These are phyloP conservation scores for Syndactyla subalaris DNA, from an alignment of 2,797 vertebrate genomes.

Conservation along the genomic window DNA sequence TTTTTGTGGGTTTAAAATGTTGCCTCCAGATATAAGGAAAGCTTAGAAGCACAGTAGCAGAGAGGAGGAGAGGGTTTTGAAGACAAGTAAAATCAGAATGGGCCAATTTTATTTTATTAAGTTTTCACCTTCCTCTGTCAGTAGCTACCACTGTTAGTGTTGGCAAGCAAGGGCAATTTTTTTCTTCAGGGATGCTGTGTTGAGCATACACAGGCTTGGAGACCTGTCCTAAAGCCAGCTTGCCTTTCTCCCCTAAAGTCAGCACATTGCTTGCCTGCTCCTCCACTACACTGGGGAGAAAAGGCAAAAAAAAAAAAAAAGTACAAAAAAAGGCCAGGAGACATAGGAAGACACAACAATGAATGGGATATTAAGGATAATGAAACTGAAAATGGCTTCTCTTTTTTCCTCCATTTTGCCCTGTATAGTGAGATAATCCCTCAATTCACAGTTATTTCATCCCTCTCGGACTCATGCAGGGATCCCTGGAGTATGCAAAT, in stretches of 20 bases:
- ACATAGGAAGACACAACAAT: not conserved
- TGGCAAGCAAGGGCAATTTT: not conserved
- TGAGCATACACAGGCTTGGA: not conserved
- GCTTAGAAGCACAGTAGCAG: not conserved
- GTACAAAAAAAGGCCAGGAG: not conserved
- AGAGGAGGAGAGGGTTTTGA: not conserved
- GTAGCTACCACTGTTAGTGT: not conserved
- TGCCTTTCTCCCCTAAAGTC: not conserved
- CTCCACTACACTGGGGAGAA: not conserved
- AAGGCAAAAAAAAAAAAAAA: not conserved
- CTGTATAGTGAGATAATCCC: not conserved
- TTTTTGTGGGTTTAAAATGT: not conserved
- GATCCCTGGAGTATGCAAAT: not conserved
- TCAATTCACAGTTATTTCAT: not conserved
- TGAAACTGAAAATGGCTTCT: not conserved
- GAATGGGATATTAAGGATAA: not conserved
- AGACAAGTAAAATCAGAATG: not conserved
- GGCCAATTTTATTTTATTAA: not conserved
- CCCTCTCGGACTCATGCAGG: not conserved
- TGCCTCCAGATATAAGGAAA: not conserved
- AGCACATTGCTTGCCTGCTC: not conserved
- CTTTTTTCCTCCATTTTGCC: not conserved
- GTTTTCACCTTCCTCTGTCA: not conserved
- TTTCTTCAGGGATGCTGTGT: not conserved
- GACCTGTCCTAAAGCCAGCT: not conserved